Conservation (phyloP, 2,888 invertebrate genomes). For the Arge pagana region DNA sequence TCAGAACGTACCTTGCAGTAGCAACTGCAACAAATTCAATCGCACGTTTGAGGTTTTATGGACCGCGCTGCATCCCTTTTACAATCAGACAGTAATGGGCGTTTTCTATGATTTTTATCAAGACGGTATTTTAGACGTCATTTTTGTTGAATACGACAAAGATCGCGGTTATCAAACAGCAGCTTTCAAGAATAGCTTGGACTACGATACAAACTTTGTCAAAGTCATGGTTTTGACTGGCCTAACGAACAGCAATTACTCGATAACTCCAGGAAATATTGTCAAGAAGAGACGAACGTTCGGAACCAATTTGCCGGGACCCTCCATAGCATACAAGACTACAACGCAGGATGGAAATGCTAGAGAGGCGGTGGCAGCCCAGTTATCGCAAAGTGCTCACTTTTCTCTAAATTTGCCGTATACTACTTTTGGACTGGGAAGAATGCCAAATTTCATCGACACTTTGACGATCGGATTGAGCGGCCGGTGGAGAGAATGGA, state of each 20-base stretch:
- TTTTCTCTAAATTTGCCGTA: constrained; percentile 94
- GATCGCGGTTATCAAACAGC: constrained; percentile 64
- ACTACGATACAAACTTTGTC: constrained; percentile 94
- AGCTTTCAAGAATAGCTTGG: constrained; percentile 84
- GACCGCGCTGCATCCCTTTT: constrained; percentile 73
- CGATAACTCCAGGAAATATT: constrained; percentile 73
- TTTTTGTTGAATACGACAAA: constrained; percentile 69
- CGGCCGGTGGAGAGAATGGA: constrained; percentile 71
- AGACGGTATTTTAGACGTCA: constrained; percentile 91
- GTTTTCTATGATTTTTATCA: constrained; percentile 94
- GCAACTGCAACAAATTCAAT: constrained; percentile 67
- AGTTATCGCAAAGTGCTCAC: constrained; percentile 90
- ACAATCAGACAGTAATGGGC: constrained; percentile 77
- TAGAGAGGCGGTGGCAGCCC: constrained; percentile 81
- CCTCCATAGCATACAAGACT: constrained; percentile 83
- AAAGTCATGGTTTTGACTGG: constrained; percentile 94
- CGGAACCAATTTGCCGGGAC: constrained; percentile 91
- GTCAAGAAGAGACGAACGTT: constrained; percentile 79
- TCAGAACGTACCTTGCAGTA: constrained; percentile 76
- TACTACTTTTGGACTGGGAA: constrained; percentile 94
- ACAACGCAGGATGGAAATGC: constrained; percentile 85
- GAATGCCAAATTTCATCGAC: constrained; percentile 97
- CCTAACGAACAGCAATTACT: constrained; percentile 71
- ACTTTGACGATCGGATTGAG: constrained; percentile 78
- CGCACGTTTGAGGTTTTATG: constrained; percentile 80